These are phyloP conservation scores for Rhopilema esculentum DNA, from an alignment of 30 jellyfish, hydroid and myxozoan genomes.

Conservation along the genomic window DNA sequence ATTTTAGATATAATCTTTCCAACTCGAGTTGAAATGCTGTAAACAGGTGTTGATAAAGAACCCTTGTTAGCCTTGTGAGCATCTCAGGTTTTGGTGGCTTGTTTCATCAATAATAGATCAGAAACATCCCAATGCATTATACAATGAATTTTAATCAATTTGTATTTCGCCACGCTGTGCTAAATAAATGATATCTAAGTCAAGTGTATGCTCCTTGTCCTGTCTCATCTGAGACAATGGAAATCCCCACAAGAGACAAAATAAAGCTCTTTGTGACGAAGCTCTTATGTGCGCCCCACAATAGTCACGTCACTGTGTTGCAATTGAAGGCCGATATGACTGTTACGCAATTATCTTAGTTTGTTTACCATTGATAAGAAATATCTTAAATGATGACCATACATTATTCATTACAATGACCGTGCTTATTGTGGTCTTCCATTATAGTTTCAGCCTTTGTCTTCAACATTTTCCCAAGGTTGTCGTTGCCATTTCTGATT, in stretches of 20 bases:
- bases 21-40: neutral
- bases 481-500: no score
- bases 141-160: neutral
- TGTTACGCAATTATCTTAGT: no score
- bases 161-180: neutral
- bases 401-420: neutral
- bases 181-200: neutral
- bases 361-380: no score
- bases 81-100: neutral
- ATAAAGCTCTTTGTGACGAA: neutral
- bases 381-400: neutral
- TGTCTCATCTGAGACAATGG: neutral
- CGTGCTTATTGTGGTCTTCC: neutral
- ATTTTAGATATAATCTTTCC: neutral
- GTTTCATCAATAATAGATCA: neutral
- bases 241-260: neutral
- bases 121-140: neutral
- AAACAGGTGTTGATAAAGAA: neutral
- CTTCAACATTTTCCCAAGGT: no score
- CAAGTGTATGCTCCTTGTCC: neutral
- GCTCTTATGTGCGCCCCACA: neutral
- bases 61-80: neutral
- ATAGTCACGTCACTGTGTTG: no score
- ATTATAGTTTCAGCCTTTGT: no score
- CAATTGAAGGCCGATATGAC: no score